Evolutionary conservation across 2,888 invertebrate species (phyloP).

Genomic region (Stictocephala bisonia): DNA sequence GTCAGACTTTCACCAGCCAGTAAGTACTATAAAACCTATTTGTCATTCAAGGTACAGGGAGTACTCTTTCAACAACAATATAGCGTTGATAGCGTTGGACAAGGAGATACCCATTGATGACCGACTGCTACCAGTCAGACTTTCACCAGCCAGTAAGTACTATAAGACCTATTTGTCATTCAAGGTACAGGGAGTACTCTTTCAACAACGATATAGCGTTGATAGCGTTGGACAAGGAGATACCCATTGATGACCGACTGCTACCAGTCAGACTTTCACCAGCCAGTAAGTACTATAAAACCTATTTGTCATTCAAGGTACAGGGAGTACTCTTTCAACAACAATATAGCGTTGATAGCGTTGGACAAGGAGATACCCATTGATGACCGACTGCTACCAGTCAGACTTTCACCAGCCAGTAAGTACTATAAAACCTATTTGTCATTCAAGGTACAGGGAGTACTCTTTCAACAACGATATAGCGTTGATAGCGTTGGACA

Average conservation of each 20-base stretch:
- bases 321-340: conserved; percentile 72
- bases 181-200: conserved; percentile 59
- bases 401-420: conserved; percentile 77
- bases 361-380: conserved; percentile 72
- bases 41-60: too few species aligned
- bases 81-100: conserved; percentile 79
- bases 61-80: conserved; percentile 81
- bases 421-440: too few species aligned
- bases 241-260: conserved; percentile 68
- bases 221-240: conserved; percentile 72
- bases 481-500: conserved; percentile 77
- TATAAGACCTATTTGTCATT: too few species aligned
- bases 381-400: conserved; percentile 72
- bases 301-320: too few species aligned
- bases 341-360: conserved; percentile 84
- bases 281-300: conserved; percentile 66
- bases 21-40: too few species aligned
- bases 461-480: conserved; percentile 84
- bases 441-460: conserved; percentile 49
- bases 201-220: conserved; percentile 90
- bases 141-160: conserved; percentile 72
- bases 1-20: conserved; percentile 79
- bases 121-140: conserved; percentile 78
- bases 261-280: conserved; percentile 84
- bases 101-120: conserved; percentile 68